A percentile compares a stretch with the other conserved stretches of the same genome.
Evolutionary conservation across 2,797 vertebrate species (phyloP).

Genomic region (Etheostoma perlongum): DNA sequence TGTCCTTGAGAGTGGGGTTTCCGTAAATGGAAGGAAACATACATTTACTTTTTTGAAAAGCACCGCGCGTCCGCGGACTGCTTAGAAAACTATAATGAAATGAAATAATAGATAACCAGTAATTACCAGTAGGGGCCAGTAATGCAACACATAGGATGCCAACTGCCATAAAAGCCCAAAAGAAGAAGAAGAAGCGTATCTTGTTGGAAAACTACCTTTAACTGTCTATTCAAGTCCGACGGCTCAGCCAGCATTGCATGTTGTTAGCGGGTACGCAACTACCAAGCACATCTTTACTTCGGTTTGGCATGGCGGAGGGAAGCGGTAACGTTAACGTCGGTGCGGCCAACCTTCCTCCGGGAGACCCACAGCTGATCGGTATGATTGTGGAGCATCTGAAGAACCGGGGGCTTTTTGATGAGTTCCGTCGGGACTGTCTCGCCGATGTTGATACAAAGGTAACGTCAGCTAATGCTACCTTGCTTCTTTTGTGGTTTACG

Average conservation of each 20-base stretch:
- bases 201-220: neutral
- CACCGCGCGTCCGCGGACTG: too few relatives aligned
- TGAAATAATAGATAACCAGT: too few relatives aligned
- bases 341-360: conserved; percentile 86
- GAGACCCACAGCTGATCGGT: conserved; percentile 94
- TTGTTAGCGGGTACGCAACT: conserved; percentile 12
- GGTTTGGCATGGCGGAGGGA: conserved; percentile 79
- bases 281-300: neutral
- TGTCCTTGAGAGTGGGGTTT: too few relatives aligned
- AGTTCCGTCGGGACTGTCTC: conserved; percentile 96
- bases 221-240: neutral
- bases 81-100: too few relatives aligned
- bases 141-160: too few relatives aligned
- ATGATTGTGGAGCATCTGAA: conserved; percentile 97
- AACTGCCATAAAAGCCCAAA: too few relatives aligned
- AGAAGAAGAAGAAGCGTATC: too few relatives aligned
- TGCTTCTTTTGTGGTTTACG: neutral
- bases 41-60: too few relatives aligned
- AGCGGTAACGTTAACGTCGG: conserved; percentile 55
- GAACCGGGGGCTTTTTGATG: conserved; percentile 95
- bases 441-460: conserved; percentile 99
- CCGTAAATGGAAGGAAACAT: too few relatives aligned
- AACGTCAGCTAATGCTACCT: conserved; percentile 6
- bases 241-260: conserved; percentile 10
- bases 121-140: too few relatives aligned